Evolutionary conservation across 2,797 vertebrate genomes (phyloP), one percentile per base, ranked within the genome.

Genomic region (Gymnodraco acuticeps): DNA sequence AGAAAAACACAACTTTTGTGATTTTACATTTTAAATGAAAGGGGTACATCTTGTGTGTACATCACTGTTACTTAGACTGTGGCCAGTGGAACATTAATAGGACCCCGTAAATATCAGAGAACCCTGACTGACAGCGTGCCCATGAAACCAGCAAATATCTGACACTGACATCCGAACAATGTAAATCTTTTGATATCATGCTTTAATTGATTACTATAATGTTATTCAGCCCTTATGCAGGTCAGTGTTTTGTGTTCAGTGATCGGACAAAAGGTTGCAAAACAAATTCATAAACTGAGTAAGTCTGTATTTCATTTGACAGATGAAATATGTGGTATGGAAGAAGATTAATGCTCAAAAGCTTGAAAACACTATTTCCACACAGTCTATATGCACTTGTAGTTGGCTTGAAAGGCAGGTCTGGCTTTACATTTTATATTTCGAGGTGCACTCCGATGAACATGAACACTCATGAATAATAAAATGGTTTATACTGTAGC

Each of bases 391-490:
- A 12, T 27, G 13, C 5, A 47, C 7, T 53, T 8, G 16, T 31
- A 59, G 70, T 20, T 53, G 10, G 10, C 19, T 12, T 62, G 54
- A 70, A 27, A 59, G 23, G 20, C 52, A 65, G 61, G 75, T 83
- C 60, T 77, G 55, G 46, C 59, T 82, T 87, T 80, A 70, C 60
- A 77, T 70, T 73, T 71, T 31, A 65, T 53, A 70, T 74, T 53
- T 80, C 31, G 60, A 80, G 71, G 73, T 81, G 65, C 76, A 70
- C 61, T 79, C n/a, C 75, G 42, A 73, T 66, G 54, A 73, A 65
- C 77, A 75, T 64, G 66, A 70, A 59, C 67, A 52, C 54, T 71
- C 53, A 69, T 88, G 62, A 81, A 87, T 84, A 61, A 80, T 87
- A 70, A 76, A 82, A 16, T 54, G 15, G 20, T 70, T 66, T 31